phyloP scores from a whole-genome alignment of 37 sponge, comb jelly and placozoan species.

The Agelas oroides region DNA sequence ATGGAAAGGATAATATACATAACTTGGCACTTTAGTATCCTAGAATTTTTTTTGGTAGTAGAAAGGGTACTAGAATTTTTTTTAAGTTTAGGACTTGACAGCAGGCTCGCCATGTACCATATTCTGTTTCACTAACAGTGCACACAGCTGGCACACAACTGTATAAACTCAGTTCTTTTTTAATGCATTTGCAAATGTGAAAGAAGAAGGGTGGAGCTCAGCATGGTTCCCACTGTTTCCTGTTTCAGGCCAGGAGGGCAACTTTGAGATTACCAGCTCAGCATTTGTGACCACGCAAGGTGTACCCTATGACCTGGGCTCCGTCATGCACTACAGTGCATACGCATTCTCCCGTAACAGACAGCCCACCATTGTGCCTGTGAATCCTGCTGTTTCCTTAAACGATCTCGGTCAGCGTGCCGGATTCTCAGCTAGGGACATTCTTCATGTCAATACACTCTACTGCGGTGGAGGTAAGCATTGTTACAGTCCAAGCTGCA shows the following conservation, averaged over 20 bases:
- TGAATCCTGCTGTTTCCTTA: not conserved
- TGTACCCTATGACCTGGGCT: constrained; percentile 70
- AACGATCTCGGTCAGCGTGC: constrained; percentile 68
- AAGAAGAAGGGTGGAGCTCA: constrained; percentile 88
- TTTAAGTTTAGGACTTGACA: too few species aligned
- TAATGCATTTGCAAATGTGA: too few species aligned
- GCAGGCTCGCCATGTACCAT: too few species aligned
- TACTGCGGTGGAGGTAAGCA: constrained; percentile 54
- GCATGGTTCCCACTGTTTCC: constrained; percentile 45
- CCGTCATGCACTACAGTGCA: constrained; percentile 86
- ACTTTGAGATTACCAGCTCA: constrained; percentile 60
- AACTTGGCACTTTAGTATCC: too few species aligned
- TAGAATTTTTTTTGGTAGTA: too few species aligned
- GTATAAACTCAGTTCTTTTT: too few species aligned
- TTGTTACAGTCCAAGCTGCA: not conserved
- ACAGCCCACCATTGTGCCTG: constrained; percentile 61
- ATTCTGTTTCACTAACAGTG: too few species aligned
- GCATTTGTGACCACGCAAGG: constrained; percentile 63
- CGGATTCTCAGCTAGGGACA: constrained; percentile 47
- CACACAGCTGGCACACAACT: too few species aligned
- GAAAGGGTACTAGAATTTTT: too few species aligned
- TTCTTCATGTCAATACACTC: constrained; percentile 67
- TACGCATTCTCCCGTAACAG: constrained; percentile 78
- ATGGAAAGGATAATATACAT: too few species aligned
- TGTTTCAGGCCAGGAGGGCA: constrained; percentile 50